A percentile compares a stretch with the other conserved stretches of the same genome.
These are phyloP conservation scores for Umimayanthus chanpuru DNA, from an alignment of 92 coral and sea anemone species.

Conservation along the genomic window DNA sequence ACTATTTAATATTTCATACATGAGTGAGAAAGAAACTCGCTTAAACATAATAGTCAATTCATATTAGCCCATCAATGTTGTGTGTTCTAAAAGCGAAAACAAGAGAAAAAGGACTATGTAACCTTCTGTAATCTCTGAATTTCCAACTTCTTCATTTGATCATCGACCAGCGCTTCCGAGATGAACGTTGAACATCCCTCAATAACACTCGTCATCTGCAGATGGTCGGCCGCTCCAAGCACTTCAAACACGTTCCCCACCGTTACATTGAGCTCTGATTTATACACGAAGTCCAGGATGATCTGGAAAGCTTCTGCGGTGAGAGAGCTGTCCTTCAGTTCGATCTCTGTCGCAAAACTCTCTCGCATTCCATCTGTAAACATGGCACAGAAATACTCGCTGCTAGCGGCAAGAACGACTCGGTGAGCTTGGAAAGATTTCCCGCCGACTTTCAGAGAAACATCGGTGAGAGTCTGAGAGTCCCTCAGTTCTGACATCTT, in stretches of 20 bases:
- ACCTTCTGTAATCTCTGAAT: slow-evolving; percentile 20
- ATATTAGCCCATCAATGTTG: too few species aligned
- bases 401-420: slow-evolving; percentile 66
- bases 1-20: too few species aligned
- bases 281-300: slow-evolving; percentile 48
- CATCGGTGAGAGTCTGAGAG: slow-evolving; percentile 48
- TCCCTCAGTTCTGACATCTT: slow-evolving; percentile 46
- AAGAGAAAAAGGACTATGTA: too few species aligned
- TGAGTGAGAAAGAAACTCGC: too few species aligned
- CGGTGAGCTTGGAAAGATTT: slow-evolving; percentile 56
- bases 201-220: slow-evolving; percentile 44
- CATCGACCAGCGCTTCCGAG: neutral
- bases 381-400: slow-evolving; percentile 74
- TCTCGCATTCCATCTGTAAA: slow-evolving; percentile 70
- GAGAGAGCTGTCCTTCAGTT: slow-evolving; percentile 39
- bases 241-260: slow-evolving; percentile 49
- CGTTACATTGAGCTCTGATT: slow-evolving; percentile 45
- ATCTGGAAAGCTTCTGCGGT: slow-evolving; percentile 41
- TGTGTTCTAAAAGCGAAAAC: too few species aligned
- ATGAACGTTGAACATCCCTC: slow-evolving; percentile 42
- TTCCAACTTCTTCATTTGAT: neutral
- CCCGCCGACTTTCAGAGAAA: slow-evolving; percentile 42
- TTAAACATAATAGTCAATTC: too few species aligned
- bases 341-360: slow-evolving; percentile 52
- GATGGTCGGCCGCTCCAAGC: slow-evolving; percentile 55